Evolutionary conservation across 2,797 vertebrate genomes (phyloP).

Genomic region (Xenentodon cancila): DNA sequence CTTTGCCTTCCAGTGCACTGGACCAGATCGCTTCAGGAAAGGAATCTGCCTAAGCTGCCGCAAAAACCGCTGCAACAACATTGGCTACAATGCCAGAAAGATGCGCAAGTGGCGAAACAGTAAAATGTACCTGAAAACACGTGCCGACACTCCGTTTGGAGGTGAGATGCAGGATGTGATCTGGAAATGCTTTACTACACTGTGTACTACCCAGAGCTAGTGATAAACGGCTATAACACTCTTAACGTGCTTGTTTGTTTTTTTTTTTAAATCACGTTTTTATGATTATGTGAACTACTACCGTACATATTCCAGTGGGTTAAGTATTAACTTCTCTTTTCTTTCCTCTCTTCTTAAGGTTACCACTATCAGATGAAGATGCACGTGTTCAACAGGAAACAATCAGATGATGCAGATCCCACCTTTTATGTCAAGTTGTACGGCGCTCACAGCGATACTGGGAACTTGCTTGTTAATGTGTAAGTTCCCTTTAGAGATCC

Average conservation of each 20-base stretch:
- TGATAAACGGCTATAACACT: conserved; percentile 17
- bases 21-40: conserved; percentile 92
- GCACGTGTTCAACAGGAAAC: conserved; percentile 91
- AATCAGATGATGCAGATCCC: conserved; percentile 80
- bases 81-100: conserved; percentile 91
- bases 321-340: conserved; percentile 20
- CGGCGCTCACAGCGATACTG: conserved; percentile 84
- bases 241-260: too few relatives aligned
- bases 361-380: conserved; percentile 99
- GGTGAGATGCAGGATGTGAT: conserved; percentile 73
- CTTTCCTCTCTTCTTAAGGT: conserved; percentile 66
- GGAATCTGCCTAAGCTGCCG: conserved; percentile 98
- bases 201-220: neutral
- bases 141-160: conserved; percentile 92
- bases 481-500: conserved; percentile 75
- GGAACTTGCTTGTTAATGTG: conserved; percentile 84
- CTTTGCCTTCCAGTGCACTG: conserved; percentile 92
- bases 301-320: neutral
- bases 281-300: conserved; percentile 5
- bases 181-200: neutral
- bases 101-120: conserved; percentile 88
- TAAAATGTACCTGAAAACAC: conserved; percentile 97
- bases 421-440: conserved; percentile 87
- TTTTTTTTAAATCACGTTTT: too few relatives aligned
- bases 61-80: conserved; percentile 94